A percentile compares a stretch with the other conserved stretches of the same genome.
phyloP scores from a whole-genome alignment of 1,140 invertebrate species.

The Lepidurus arcticus region DNA sequence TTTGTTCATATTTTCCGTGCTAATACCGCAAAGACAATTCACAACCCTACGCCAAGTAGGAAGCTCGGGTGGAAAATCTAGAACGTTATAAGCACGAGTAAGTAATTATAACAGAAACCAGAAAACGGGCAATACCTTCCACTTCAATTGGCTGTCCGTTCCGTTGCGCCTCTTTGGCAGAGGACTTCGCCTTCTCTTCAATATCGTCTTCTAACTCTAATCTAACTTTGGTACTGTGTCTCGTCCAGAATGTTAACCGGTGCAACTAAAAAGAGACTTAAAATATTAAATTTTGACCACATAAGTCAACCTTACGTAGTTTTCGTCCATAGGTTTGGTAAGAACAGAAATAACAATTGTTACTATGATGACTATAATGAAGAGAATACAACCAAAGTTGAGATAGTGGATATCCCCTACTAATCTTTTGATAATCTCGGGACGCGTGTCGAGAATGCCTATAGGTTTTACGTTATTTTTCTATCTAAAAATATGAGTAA shows the following conservation, averaged over 20 bases:
- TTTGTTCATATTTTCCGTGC: conserved; percentile 33
- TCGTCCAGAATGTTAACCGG: background rate
- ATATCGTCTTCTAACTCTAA: background rate
- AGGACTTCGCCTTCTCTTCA: background rate
- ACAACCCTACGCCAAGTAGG: conserved; percentile 28
- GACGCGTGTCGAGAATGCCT: conserved; percentile 40
- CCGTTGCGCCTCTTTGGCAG: background rate
- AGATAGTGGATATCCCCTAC: conserved; percentile 50
- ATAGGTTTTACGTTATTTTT: background rate
- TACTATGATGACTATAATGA: conserved; percentile 44
- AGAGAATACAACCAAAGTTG: conserved; percentile 48
- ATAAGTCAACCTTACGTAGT: conserved; percentile 40
- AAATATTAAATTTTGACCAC: background rate
- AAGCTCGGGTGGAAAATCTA: conserved; percentile 20
- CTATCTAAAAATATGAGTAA: background rate
- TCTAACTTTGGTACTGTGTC: background rate
- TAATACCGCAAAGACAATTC: conserved; percentile 35
- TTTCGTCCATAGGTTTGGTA: conserved; percentile 45
- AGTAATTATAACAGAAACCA: background rate
- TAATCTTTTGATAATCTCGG: conserved; percentile 42
- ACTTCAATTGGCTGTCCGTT: background rate
- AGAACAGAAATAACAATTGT: conserved; percentile 45
- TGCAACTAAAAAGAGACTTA: background rate
- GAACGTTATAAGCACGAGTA: background rate
- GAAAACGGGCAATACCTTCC: background rate